Evolutionary conservation across 2,888 invertebrate genomes (phyloP).

Genomic region (Myopa testacea): DNA sequence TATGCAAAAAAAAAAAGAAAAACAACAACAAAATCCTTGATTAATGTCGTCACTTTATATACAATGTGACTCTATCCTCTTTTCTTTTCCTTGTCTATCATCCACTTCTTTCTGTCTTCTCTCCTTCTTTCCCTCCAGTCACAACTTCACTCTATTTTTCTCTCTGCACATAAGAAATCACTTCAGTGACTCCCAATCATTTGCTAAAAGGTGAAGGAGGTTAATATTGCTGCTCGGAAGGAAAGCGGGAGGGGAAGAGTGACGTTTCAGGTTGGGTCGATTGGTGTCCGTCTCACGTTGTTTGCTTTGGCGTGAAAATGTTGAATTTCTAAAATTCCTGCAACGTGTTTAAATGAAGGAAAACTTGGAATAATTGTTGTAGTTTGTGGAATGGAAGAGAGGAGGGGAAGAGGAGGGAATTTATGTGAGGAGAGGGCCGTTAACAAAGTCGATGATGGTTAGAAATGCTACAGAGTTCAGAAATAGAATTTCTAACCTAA

Average conservation of each 20-base stretch:
- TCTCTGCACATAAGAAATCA: no score
- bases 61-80: background rate
- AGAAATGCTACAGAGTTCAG: no score
- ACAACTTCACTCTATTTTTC: no score
- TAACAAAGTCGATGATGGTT: no score
- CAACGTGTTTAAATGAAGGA: slow-evolving; percentile 45
- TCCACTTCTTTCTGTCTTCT: background rate
- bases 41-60: no score
- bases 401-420: background rate
- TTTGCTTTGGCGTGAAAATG: slow-evolving; percentile 48
- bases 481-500: no score
- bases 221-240: background rate
- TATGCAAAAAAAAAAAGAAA: no score
- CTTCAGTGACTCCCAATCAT: slow-evolving; percentile 53
- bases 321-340: slow-evolving; percentile 60
- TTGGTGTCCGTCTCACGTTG: background rate
- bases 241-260: background rate
- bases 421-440: background rate
- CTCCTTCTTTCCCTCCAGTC: background rate
- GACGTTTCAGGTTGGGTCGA: no score
- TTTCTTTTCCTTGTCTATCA: background rate
- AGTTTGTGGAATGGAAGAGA: slow-evolving; percentile 20
- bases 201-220: slow-evolving; percentile 45
- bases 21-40: no score
- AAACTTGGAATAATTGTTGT: background rate